Conservation (phyloP, 2,888 invertebrate species). For the Nezara viridula region DNA sequence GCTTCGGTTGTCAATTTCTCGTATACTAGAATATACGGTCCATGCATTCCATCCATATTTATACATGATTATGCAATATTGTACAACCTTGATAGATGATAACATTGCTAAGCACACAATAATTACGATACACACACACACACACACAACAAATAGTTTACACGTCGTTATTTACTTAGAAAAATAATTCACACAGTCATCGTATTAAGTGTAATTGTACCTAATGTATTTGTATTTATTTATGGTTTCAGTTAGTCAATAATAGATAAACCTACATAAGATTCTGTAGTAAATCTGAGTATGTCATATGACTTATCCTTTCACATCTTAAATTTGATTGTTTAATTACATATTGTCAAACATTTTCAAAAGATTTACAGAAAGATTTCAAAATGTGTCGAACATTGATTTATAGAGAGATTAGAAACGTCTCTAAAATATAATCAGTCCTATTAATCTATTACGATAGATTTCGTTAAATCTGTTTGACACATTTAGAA, state of each 20-base stretch:
- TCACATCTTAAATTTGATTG: background rate
- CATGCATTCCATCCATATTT: slow-evolving; percentile 32
- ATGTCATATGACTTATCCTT: background rate
- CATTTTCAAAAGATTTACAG: background rate
- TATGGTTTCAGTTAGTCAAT: background rate
- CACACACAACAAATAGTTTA: background rate
- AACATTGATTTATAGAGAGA: background rate
- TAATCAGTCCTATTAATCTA: background rate
- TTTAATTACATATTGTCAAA: background rate
- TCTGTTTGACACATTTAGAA: background rate
- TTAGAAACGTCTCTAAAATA: background rate
- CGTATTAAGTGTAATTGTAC: background rate
- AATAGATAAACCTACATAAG: background rate
- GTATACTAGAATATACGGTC: background rate
- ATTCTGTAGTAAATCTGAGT: background rate
- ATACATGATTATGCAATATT: slow-evolving; percentile 34
- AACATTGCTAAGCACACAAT: background rate
- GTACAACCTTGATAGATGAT: slow-evolving; percentile 7
- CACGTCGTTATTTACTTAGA: background rate
- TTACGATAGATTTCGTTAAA: background rate
- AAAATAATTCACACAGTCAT: background rate
- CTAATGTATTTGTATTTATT: background rate
- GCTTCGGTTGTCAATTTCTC: slow-evolving; percentile 25
- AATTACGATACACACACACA: background rate
- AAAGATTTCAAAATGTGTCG: background rate